Base-by-base conservation (phyloP, 2,888 invertebrate genomes). In the Maniola hyperantus region DNA sequence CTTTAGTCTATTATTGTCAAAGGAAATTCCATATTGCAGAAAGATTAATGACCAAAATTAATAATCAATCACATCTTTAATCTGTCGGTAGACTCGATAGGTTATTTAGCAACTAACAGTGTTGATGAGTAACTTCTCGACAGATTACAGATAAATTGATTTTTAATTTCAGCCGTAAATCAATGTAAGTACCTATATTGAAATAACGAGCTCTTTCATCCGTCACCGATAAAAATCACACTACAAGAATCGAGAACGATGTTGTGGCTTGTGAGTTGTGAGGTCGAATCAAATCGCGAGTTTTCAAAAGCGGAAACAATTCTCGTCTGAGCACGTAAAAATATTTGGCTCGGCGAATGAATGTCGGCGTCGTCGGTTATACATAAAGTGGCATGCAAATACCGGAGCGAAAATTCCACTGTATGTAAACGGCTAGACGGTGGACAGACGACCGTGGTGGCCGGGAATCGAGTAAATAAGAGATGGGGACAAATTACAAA, bases 341-440 rank as follows among this genome's bases (percentile, higher is more conserved):
- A 84, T 83, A 85, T 87, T 86, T 85, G 83, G 85, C 83, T 79
- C 83, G 74, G 72, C 75, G 80, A 74, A 74, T 79, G 79, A 81
- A 84, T 85, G 84, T 83, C 79, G 81, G 79, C 82, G 83, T 34
- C 82, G 83, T 34, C 82, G 83, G 65, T 79, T 77, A 80, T 82
- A 85, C 81, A 81, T 83, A 82, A 79, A 70, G 69, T 76, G 78
- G 80, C 80, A 84, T 85, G 84, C 84, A 78, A 88, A 88, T 86
- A 82, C 82, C 82, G 79, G 79, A 81, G 79, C 76, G 88, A 89
- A 87, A 89, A 89, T 90, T 87, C 87, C 84, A 78, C 79, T 79
- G 80, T 76, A 81, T 79, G 83, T 84, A 83, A 85, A 84, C 82
- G 89, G 81, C 90, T 91, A 91, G 91, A 91, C 91, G 82, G 76